These are phyloP conservation scores for Temnothorax ravouxi DNA, from an alignment of 2,888 invertebrate genomes.

Conservation along the genomic window DNA sequence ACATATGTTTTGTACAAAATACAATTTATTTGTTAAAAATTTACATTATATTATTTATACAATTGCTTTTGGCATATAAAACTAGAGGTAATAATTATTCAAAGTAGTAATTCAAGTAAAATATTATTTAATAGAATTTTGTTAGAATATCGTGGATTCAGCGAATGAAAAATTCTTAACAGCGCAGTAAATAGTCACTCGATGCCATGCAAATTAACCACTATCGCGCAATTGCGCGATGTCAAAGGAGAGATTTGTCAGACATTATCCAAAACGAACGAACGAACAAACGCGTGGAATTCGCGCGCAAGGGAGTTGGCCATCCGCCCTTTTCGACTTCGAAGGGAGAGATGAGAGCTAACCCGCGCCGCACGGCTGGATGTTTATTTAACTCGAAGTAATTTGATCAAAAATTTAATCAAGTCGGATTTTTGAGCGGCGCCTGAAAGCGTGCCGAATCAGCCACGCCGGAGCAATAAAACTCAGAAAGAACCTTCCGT, in stretches of 20 bases:
- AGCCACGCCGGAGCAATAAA: constrained; percentile 82
- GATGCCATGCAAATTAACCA: not conserved
- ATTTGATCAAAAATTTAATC: constrained; percentile 87
- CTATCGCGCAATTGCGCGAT: not conserved
- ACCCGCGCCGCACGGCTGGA: constrained; percentile 66
- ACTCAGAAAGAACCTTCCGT: constrained; percentile 77
- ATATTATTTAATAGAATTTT: constrained; percentile 2
- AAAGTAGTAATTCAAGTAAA: not conserved
- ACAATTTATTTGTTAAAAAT: not conserved
- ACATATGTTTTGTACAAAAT: not conserved
- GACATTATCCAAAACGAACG: constrained; percentile 60
- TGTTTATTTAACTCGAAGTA: constrained; percentile 86
- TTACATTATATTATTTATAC: too few relatives aligned
- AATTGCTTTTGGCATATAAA: not conserved
- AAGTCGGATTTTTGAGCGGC: constrained; percentile 85
- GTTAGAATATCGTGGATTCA: not conserved
- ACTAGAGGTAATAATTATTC: not conserved
- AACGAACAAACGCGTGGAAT: constrained; percentile 79
- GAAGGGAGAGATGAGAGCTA: constrained; percentile 46
- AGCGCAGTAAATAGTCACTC: not conserved
- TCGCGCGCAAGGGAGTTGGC: constrained; percentile 62
- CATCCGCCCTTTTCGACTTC: constrained; percentile 44
- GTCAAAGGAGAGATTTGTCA: constrained; percentile 65
- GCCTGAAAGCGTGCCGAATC: constrained; percentile 83
- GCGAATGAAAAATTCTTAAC: not conserved